These are phyloP conservation scores for Glossophaga mutica DNA, from an alignment of 2,797 vertebrate genomes.

Conservation along the genomic window DNA sequence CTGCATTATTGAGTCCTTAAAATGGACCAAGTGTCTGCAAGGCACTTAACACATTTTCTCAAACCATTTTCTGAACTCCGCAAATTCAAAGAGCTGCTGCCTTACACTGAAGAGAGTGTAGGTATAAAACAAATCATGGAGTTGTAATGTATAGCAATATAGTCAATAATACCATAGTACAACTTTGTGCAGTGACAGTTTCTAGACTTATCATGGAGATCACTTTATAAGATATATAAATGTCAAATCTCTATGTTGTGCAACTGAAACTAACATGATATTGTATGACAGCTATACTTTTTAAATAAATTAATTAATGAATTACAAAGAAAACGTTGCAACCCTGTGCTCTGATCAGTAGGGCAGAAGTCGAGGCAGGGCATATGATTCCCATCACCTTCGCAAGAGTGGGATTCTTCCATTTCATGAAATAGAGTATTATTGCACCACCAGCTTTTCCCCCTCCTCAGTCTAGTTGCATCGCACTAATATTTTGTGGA, in stretches of 20 bases:
- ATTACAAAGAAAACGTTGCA: background rate
- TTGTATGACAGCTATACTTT: background rate
- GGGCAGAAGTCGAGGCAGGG: background rate
- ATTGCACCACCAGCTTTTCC: background rate
- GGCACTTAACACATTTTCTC: background rate
- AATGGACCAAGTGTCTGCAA: background rate
- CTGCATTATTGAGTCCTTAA: background rate
- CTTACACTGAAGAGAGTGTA: background rate
- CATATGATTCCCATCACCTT: background rate
- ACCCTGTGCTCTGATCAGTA: background rate
- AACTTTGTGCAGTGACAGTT: background rate
- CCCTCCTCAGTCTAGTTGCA: background rate
- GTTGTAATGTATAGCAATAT: background rate
- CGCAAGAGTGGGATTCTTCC: background rate
- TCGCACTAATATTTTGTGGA: background rate
- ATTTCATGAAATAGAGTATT: background rate
- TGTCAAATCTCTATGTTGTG: background rate
- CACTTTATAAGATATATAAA: background rate
- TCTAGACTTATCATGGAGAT: background rate
- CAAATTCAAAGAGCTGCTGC: background rate
- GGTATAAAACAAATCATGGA: background rate
- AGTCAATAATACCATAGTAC: background rate
- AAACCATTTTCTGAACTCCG: background rate
- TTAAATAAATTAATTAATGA: background rate
- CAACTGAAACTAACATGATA: background rate